phyloP scores from a whole-genome alignment of 2,113 vertebrate genomes.

The Pluvianellus socialis region DNA sequence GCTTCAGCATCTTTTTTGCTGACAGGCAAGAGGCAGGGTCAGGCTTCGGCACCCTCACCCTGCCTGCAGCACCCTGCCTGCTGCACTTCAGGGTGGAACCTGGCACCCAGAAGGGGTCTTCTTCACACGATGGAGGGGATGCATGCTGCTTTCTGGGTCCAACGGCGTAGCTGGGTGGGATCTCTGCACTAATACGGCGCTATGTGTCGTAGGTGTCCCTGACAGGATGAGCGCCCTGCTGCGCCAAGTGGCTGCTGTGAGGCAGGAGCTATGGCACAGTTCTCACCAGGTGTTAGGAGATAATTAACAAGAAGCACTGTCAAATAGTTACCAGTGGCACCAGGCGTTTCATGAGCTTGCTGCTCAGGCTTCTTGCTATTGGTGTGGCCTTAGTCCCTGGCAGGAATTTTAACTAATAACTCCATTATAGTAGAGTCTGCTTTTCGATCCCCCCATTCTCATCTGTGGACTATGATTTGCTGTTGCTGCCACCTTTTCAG shows the following conservation, averaged over 20 bases:
- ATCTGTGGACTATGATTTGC: neutral
- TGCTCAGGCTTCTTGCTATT: neutral
- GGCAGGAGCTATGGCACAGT: neutral
- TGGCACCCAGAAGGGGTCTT: accelerated
- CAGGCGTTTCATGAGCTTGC: neutral
- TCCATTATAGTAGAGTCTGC: neutral
- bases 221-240: accelerated
- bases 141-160: accelerated
- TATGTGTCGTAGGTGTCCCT: accelerated
- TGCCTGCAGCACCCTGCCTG: neutral
- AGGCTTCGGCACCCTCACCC: neutral
- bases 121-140: neutral
- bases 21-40: neutral
- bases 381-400: neutral
- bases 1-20: neutral
- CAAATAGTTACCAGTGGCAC: accelerated
- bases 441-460: neutral
- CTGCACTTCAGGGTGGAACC: neutral
- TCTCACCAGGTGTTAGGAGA: neutral
- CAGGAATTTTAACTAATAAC: neutral
- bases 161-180: neutral
- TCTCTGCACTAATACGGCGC: neutral
- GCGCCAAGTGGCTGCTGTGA: neutral
- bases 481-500: neutral
- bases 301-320: neutral